Conservation (phyloP, 2,113 vertebrate genomes). For the Eurypyga helias region DNA sequence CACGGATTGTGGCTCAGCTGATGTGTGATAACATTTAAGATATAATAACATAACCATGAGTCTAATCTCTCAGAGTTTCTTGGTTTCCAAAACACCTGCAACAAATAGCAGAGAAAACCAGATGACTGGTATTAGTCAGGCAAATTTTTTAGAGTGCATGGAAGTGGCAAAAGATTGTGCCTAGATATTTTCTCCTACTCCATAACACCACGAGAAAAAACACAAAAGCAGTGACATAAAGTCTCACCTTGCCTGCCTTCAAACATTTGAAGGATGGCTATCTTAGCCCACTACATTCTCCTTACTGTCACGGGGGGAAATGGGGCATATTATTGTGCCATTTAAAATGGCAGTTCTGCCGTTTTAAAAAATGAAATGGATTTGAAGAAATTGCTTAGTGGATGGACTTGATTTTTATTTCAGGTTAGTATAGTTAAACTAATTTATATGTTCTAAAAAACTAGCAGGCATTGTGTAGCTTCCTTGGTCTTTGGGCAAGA, state of each 20-base stretch:
- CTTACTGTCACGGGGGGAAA: background rate
- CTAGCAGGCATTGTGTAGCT: accelerated
- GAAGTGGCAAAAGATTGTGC: background rate
- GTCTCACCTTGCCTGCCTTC: background rate
- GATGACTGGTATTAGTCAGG: accelerated
- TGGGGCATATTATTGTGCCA: too few relatives aligned
- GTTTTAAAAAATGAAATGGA: background rate
- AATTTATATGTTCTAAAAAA: background rate
- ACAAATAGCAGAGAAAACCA: background rate
- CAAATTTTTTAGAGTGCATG: background rate
- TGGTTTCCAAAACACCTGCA: background rate
- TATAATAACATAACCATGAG: background rate
- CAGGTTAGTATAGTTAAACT: background rate
- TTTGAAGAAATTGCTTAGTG: background rate
- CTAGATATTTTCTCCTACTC: background rate
- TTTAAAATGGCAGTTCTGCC: too few relatives aligned
- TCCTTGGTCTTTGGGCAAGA: background rate
- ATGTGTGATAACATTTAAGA: background rate
- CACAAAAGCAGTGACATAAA: background rate
- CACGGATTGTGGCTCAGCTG: background rate
- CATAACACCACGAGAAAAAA: background rate
- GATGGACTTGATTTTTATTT: background rate
- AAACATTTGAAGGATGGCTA: background rate
- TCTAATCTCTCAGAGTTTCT: background rate
- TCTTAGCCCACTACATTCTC: background rate